Conservation (phyloP, 2,113 vertebrate genomes). For the Epinephelus fuscoguttatus region DNA sequence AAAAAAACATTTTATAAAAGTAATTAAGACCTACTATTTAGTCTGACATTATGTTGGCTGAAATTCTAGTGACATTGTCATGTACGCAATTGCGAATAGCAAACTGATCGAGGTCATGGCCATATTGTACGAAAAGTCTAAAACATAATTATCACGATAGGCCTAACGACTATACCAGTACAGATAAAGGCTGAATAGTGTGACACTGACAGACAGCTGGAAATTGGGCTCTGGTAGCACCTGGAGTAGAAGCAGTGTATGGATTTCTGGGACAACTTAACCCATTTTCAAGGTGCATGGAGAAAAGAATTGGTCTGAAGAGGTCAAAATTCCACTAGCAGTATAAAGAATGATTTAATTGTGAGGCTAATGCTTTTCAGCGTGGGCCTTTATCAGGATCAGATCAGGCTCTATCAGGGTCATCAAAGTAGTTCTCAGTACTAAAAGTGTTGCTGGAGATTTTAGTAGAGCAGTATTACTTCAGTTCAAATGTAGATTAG, state of each 20-base stretch:
- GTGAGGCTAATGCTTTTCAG: background rate
- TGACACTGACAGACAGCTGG: background rate
- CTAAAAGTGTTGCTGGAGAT: background rate
- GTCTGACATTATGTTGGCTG: no score
- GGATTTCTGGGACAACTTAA: background rate
- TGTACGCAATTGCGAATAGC: no score
- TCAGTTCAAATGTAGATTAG: background rate
- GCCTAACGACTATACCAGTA: background rate
- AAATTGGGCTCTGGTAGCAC: background rate
- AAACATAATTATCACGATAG: no score
- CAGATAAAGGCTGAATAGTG: background rate
- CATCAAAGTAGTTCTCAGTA: background rate
- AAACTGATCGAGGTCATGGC: no score
- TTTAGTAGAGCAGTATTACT: background rate
- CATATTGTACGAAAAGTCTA: no score
- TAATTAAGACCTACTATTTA: no score
- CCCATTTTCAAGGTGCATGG: background rate
- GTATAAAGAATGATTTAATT: background rate
- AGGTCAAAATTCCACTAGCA: background rate
- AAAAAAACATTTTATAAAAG: no score
- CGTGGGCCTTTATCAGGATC: background rate
- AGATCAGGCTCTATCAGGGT: background rate
- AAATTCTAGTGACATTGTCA: no score
- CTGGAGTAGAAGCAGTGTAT: background rate
- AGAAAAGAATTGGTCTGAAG: background rate